Evolutionary conservation across 1,140 invertebrate species (phyloP), one percentile per base, ranked within the genome.

Genomic region (Oncopeltus fasciatus): DNA sequence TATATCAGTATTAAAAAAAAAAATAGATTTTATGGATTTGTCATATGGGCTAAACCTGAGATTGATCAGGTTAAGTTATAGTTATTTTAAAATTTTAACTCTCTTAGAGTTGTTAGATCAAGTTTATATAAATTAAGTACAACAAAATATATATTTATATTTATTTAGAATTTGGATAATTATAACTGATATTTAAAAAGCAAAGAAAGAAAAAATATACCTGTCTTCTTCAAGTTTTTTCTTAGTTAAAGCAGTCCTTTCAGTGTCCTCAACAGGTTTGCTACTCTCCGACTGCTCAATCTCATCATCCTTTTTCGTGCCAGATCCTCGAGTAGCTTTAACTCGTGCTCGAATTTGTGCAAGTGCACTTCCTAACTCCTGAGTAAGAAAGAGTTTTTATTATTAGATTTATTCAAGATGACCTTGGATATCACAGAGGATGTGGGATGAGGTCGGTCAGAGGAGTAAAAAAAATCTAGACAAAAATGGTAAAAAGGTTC

Each of bases 281-380:
- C 33, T 57, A 18, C 28, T 21, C 26, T 16, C 20, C 12, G 29
- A 27, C 12, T 26, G 21, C 33, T 33, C 12, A 56, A 49, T n/a
- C 14, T 64, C 65, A 56, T 66, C 65, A 58, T 47, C 49, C 28
- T 63, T 66, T 58, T 63, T 66, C 8, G 60, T 56, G 44, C 49
- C 38, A 31, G 44, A 27, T 27, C 49, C 18, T 33, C 62, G 47
- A 3, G 24, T 57, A 5, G 65, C 65, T 59, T 59, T 66, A n/a
- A 62, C 62, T 47, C 63, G 44, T 18, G 65, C 65, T 47, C 60
- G 63, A 38, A 66, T 66, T 51, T 63, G 53, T 18, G 65, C 61
- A 9, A 66, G 57, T 18, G 65, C 62, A n/a, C 60, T 62, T 12
- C 61, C 65, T 16, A 66, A 44, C 47, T 64, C 62, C 65, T 66